Evolutionary conservation across 2,113 vertebrate genomes (phyloP).

Genomic region (Pongo pygmaeus): DNA sequence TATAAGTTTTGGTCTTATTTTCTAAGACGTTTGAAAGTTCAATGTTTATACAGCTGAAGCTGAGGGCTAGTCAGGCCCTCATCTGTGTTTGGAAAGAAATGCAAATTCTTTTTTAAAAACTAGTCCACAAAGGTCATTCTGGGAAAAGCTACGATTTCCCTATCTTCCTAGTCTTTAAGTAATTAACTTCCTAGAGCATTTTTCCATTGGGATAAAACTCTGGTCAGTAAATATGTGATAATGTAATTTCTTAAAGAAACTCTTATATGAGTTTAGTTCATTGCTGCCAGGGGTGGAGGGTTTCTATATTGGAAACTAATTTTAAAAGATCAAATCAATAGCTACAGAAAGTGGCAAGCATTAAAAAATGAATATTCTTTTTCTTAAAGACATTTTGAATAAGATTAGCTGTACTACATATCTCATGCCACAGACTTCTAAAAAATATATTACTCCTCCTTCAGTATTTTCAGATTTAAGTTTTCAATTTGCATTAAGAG

Average conservation of each 20-base stretch:
- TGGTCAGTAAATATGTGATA: neutral
- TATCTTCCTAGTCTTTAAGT: constrained; percentile 67
- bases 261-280: neutral
- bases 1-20: constrained; percentile 71
- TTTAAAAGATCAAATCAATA: constrained; percentile 9
- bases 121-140: constrained; percentile 59
- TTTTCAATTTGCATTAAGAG: neutral
- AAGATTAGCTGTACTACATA: neutral
- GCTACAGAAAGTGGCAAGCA: neutral
- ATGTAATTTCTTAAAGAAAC: neutral
- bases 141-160: constrained; percentile 54
- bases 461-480: neutral
- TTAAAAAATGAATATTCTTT: neutral
- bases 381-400: neutral
- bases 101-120: constrained; percentile 60
- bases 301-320: neutral
- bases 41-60: constrained; percentile 85
- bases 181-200: constrained; percentile 41
- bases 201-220: constrained; percentile 34
- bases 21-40: constrained; percentile 68
- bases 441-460: neutral
- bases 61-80: constrained; percentile 72
- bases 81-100: constrained; percentile 78
- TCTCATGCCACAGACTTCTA: neutral
- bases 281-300: neutral